Evolutionary conservation across 2,888 invertebrate genomes (phyloP), one percentile per base, ranked within the genome.

Genomic region (Calliphora vomitoria): DNA sequence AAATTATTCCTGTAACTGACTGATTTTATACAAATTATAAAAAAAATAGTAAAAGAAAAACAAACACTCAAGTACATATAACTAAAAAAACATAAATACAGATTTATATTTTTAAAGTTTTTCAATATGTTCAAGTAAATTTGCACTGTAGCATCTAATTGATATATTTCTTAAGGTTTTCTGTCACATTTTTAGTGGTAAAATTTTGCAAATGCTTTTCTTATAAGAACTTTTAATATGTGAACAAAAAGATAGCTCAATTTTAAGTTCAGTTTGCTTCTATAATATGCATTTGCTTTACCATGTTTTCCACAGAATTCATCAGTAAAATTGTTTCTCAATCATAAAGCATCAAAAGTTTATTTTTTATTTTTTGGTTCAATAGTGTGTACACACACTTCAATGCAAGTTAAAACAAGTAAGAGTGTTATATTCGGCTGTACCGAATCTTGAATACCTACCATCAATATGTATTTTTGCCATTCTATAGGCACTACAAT

Each of bases 1-100:
- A 69, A 72, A 64, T 20, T 75, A 25, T 53, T 62, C 8, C 66
- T 66, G 58, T 71, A 44, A 64, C 69, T 64, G 82, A 66, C 62
- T 83, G 64, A 50, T 79, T 79, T 86, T 71, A 69, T 55, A 66
- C 55, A 72, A 81, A 82, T 81, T 85, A 64, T 60, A 76, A 41
- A 78, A 64, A 58, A 25, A 6, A n/a, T n/a, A 0, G 20, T 47
- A n/a, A 31, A 66, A 25, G 20, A 53, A 44, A n/a, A 18, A 20
- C 53, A 55, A 15, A 35, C 35, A 6, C 35, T 6, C 6, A 35
- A 35, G 6, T 35, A 35, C 6, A 6, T 35, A 35, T 4, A 31
- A 5, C 6, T 35, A 35, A 4, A 35, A 35, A 35, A 35, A 35
- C 35, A 6, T 4, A 35, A 4, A 35, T 35, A 35, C 35, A 3